A percentile compares a stretch with the other conserved stretches of the same genome.
Evolutionary conservation across 2,113 vertebrate genomes (phyloP).

Genomic region (Pituophis catenifer): DNA sequence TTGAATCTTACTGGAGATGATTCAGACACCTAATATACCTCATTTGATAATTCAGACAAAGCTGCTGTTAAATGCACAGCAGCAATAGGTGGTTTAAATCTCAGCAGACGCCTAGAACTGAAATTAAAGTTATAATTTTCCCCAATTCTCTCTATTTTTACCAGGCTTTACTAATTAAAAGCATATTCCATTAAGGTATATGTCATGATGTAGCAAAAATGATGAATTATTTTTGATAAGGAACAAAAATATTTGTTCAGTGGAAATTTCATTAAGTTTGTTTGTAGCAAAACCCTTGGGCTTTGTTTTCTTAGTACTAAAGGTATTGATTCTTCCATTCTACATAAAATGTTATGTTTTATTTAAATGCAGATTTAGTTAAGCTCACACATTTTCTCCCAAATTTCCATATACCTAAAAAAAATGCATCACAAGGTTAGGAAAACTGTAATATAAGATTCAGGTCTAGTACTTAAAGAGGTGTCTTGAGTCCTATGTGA

Average conservation of each 20-base stretch:
- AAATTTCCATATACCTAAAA: conserved; percentile 13
- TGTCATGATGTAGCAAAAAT: background rate
- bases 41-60: background rate
- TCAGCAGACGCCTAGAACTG: background rate
- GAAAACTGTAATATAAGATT: conserved; percentile 37
- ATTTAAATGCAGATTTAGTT: conserved; percentile 39
- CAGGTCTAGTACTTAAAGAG: conserved; percentile 28
- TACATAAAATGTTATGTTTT: conserved; percentile 16
- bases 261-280: conserved; percentile 8
- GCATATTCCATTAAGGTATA: background rate
- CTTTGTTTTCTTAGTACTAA: background rate
- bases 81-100: too few species aligned
- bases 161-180: background rate
- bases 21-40: background rate
- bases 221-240: background rate
- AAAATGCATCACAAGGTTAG: conserved; percentile 37
- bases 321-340: background rate
- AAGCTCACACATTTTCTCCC: conserved; percentile 25
- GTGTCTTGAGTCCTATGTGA: conserved; percentile 19
- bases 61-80: background rate
- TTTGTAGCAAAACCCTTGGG: conserved; percentile 8
- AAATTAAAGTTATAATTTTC: background rate
- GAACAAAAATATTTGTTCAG: background rate
- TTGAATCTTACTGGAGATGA: background rate
- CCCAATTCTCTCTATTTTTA: background rate